A percentile compares a stretch with the other conserved stretches of the same genome.
Evolutionary conservation across 2,113 vertebrate species (phyloP).

Genomic region (Ceyx margarethae): DNA sequence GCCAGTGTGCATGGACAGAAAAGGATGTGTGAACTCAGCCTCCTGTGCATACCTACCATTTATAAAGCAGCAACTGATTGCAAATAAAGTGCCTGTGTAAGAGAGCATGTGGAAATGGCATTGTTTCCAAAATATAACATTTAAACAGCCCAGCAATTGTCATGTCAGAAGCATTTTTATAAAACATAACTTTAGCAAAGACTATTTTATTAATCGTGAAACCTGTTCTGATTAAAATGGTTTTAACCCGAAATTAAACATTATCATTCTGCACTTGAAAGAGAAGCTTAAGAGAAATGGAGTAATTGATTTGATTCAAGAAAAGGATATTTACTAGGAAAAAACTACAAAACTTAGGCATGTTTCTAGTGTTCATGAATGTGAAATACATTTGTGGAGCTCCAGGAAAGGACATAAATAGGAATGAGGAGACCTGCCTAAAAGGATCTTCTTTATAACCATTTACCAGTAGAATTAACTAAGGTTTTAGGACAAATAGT

Average conservation of each 20-base stretch:
- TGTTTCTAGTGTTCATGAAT: background rate
- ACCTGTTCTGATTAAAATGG: background rate
- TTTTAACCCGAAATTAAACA: slow-evolving; percentile 4
- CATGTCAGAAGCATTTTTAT: background rate
- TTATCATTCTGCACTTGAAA: background rate
- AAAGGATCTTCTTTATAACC: background rate
- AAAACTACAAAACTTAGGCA: background rate
- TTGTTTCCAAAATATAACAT: background rate
- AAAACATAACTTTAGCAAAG: background rate
- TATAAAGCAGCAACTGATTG: slow-evolving; percentile 8
- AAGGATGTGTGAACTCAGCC: background rate
- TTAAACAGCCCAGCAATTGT: background rate
- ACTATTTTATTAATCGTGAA: background rate
- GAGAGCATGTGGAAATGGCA: background rate
- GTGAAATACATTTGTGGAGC: background rate
- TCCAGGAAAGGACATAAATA: background rate
- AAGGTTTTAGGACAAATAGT: background rate
- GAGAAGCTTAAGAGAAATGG: background rate
- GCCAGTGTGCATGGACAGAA: background rate
- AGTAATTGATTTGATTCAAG: background rate
- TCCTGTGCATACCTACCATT: background rate
- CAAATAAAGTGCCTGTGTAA: background rate
- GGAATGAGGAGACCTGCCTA: background rate
- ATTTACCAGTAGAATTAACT: background rate
- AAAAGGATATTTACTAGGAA: background rate